Evolutionary conservation across 2,888 invertebrate species (phyloP), one percentile per base, ranked within the genome.

Genomic region (Mechanitis messenoides): DNA sequence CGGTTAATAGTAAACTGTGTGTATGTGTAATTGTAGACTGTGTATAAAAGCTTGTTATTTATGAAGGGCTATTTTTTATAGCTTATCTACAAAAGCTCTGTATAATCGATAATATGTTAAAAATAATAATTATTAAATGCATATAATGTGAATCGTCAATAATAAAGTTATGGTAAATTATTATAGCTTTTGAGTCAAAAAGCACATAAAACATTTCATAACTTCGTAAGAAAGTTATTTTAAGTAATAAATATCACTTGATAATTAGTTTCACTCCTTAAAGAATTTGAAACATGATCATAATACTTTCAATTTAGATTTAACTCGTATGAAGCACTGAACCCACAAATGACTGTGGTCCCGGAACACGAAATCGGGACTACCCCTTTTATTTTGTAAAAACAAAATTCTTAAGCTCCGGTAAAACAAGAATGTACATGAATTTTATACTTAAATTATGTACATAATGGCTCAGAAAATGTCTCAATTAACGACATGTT

Each of bases 291-390:
- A 50, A 31, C 9, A 50, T 50, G 50, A 31, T 31, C 3, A 42
- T 7, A 31, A 9, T 50, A 56, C 63, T 42, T 56, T 45, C 74
- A 78, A 80, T 80, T 81, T 80, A 73, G 81, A 78, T 81, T 70
- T 67, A 76, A 75, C 79, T 81, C 76, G 79, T 81, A 80, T 76
- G 58, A 63, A 61, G 56, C 56, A 59, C 59, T 63, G 63, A 68
- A 71, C 69, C 75, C 82, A 85, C 78, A 82, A 83, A 84, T 83
- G 77, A 74, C 76, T 81, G 84, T 77, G 84, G 84, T 81, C 79
- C 72, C 72, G 76, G 76, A 74, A 70, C 73, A 66, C 72, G 74
- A 79, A 80, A 81, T 81, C 78, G 77, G 71, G 77, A 75, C 77
- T 50, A 50, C 7, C 31, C 50, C 50, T 50, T 50, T 50, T 50